Evolutionary conservation across 2,888 invertebrate genomes (phyloP).

Genomic region (Leucania comma): DNA sequence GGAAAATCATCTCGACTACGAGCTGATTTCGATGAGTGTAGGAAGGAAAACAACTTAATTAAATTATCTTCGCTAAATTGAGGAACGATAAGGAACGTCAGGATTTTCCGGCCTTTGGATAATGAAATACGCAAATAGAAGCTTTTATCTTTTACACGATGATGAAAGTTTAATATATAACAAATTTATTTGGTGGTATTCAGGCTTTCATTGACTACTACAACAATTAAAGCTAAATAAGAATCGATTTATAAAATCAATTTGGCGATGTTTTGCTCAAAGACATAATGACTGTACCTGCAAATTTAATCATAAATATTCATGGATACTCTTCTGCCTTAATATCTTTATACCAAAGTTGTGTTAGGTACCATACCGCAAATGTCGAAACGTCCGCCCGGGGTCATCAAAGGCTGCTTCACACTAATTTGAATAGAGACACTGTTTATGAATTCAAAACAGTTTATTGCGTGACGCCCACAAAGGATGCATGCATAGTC

Average conservation of each 20-base stretch:
- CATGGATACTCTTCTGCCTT: conserved; percentile 34
- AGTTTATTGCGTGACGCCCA: conserved; percentile 75
- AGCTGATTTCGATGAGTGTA: too few species aligned
- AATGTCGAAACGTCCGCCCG: conserved; percentile 68
- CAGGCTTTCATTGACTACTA: not conserved
- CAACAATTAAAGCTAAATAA: not conserved
- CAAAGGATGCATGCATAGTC: conserved; percentile 70
- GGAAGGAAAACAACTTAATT: not conserved
- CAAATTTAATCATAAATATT: conserved; percentile 57
- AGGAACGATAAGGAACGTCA: not conserved
- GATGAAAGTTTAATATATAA: not conserved
- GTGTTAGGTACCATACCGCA: conserved; percentile 47
- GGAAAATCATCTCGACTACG: not conserved
- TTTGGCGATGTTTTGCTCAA: conserved; percentile 19
- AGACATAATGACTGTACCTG: conserved; percentile 43
- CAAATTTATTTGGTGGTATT: not conserved
- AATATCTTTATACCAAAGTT: conserved; percentile 46
- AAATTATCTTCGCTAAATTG: not conserved
- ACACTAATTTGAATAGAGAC: conserved; percentile 76
- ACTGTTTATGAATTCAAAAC: conserved; percentile 78
- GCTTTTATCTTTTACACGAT: not conserved
- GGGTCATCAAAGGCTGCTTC: conserved; percentile 74
- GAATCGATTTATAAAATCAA: conserved; percentile 28
- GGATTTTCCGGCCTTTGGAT: not conserved
- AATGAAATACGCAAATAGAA: not conserved